A percentile compares a stretch with the other conserved stretches of the same genome.
These are phyloP conservation scores for Calycopis cecrops DNA, from an alignment of 1,140 invertebrate species.

Conservation along the genomic window DNA sequence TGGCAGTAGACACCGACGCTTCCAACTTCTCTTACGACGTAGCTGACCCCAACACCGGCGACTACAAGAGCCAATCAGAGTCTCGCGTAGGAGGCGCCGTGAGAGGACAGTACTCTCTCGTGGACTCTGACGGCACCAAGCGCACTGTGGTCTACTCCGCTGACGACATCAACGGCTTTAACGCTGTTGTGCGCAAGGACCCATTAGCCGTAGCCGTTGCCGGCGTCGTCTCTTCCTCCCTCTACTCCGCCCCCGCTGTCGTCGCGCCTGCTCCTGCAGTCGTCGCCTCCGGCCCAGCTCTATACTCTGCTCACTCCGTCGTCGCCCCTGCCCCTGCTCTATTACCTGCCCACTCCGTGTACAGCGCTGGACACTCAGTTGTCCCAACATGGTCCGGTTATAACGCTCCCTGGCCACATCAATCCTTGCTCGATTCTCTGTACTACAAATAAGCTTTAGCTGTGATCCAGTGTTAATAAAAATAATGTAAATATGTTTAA, in stretches of 20 bases:
- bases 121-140: slow-evolving; percentile 41
- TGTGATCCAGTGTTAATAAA: too few relatives aligned
- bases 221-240: slow-evolving; percentile 19
- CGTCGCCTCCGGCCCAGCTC: neutral
- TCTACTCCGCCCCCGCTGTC: slow-evolving; percentile 18
- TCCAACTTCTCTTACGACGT: slow-evolving; percentile 45
- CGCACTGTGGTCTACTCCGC: slow-evolving; percentile 43
- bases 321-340: slow-evolving; percentile 3
- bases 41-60: slow-evolving; percentile 46
- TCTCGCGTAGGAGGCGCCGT: slow-evolving; percentile 35
- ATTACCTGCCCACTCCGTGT: neutral
- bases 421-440: neutral
- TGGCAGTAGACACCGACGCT: slow-evolving; percentile 34
- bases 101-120: slow-evolving; percentile 40
- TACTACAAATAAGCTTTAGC: neutral
- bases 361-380: neutral
- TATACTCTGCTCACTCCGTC: neutral
- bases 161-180: slow-evolving; percentile 41
- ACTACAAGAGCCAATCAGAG: slow-evolving; percentile 48
- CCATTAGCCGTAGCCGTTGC: slow-evolving; percentile 24
- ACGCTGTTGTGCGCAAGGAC: slow-evolving; percentile 38
- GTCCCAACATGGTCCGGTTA: neutral
- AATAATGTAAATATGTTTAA: too few relatives aligned
- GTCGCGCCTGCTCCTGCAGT: slow-evolving; percentile 24
- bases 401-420: neutral